Evolutionary conservation across 2,113 vertebrate species (phyloP), one percentile per base, ranked within the genome.

Genomic region (Rostratula benghalensis): DNA sequence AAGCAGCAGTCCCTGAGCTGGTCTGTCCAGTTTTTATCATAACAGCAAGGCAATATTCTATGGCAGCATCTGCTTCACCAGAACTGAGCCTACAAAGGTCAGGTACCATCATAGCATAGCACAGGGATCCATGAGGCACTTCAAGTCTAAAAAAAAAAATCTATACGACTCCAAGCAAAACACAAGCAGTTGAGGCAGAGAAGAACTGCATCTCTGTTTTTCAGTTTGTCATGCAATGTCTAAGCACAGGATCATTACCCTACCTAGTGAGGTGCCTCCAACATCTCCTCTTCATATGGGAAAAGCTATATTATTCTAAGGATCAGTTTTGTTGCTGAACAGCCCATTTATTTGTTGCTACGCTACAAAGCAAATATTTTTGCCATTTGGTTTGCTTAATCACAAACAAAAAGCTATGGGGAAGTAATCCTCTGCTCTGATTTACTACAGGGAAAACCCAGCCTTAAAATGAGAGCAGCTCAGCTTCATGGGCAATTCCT

Each of bases 291-390:
- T 39, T 28, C 15, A 17, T 53, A 11, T 33, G 53, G 70, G 71
- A 85, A 93, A 77, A 61, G 27, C 24, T 48, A 2, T 11, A 56
- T 75, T 56, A 41, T 88, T 63, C 16, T 33, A 67, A 77, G 69
- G 63, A 39, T 71, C 41, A 10, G 7, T 63, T 22, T 7, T 3
- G 43, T 19, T 53, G 65, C 51, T 64, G 22, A 81, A 67, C 43
- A 7, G 59, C 31, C 56, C 87, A 2, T 45, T 25, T n/a, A 39
- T 22, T 17, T 35, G 93, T 94, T 93, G 85, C 94, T 15, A n/a
- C 0, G 85, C 60, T 94, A 75, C 93, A 67, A 46, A 90, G 17
- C 89, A 95, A 96, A 92, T 82, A 87, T 84, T 94, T 92, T 43
- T 9, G 18, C 64, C 69, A 3, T 87, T 89, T 10, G 50, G n/a